A percentile compares a stretch with the other conserved stretches of the same genome.
Conservation (phyloP, 2,888 invertebrate species). For the Enoplolaimus lenunculus region DNA sequence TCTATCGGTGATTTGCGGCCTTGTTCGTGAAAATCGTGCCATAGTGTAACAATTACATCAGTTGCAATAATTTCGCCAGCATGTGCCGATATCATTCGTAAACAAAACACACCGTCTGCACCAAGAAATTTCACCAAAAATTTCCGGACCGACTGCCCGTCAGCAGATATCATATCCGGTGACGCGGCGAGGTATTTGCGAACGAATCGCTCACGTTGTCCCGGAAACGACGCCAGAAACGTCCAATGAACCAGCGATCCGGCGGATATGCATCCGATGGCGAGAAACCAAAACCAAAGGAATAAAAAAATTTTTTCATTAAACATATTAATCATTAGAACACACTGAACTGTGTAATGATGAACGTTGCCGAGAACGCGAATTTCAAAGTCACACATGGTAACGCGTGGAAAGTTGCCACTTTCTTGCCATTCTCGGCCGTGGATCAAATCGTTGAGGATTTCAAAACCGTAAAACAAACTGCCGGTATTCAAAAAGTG, state of each 20-base stretch:
- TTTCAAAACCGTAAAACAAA: constrained; percentile 41
- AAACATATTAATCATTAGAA: constrained; percentile 40
- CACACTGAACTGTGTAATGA: constrained; percentile 42
- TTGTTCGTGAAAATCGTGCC: constrained; percentile 41
- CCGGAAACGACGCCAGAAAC: constrained; percentile 37
- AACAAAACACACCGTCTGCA: constrained; percentile 39
- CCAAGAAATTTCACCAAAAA: constrained; percentile 41
- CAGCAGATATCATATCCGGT: constrained; percentile 39
- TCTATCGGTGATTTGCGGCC: constrained; percentile 37
- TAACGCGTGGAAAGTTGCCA: constrained; percentile 41
- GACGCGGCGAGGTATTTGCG: constrained; percentile 39
- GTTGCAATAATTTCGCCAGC: constrained; percentile 41
- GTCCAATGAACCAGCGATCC: constrained; percentile 39
- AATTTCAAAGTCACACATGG: constrained; percentile 43
- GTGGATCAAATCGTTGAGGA: constrained; percentile 38
- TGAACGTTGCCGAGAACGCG: constrained; percentile 43
- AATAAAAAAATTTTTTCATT: too few species aligned
- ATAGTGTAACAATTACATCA: constrained; percentile 38
- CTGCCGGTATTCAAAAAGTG: constrained; percentile 41
- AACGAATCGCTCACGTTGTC: constrained; percentile 41
- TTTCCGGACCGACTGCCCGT: constrained; percentile 40
- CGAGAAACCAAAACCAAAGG: too few species aligned
- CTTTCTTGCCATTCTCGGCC: constrained; percentile 40
- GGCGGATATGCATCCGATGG: constrained; percentile 33
- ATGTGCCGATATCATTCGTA: constrained; percentile 41